phyloP scores from a whole-genome alignment of 37 sponge, comb jelly and placozoan species.

The Spongia lamella region DNA sequence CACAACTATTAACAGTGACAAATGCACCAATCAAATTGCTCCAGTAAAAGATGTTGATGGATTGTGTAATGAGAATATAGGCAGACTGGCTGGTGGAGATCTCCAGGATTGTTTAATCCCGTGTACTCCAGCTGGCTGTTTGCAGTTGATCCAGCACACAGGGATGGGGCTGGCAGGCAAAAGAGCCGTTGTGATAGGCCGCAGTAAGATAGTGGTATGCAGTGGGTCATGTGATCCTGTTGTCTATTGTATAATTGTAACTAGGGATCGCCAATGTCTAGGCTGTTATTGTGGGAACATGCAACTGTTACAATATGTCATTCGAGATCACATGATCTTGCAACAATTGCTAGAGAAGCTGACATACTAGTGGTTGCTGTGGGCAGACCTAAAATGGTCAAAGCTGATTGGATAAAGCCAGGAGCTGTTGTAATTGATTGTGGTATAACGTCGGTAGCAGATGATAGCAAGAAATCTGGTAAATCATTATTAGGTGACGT shows the following conservation, averaged over 20 bases:
- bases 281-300: conserved; percentile 69
- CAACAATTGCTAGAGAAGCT: conserved; percentile 50
- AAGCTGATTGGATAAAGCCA: conserved; percentile 88
- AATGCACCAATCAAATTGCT: conserved; percentile 77
- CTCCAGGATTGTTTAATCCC: conserved; percentile 52
- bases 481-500: conserved; percentile 90
- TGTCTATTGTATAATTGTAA: not conserved
- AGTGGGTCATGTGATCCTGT: not conserved
- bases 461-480: conserved; percentile 85
- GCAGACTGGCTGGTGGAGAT: conserved; percentile 77
- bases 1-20: conserved; percentile 50
- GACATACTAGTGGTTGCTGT: conserved; percentile 92
- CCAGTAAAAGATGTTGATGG: conserved; percentile 92
- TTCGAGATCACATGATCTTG: conserved; percentile 69
- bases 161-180: conserved; percentile 75
- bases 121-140: conserved; percentile 93
- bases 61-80: conserved; percentile 84
- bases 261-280: conserved; percentile 86
- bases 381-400: conserved; percentile 80
- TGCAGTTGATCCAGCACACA: conserved; percentile 82
- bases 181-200: conserved; percentile 84
- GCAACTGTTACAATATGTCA: conserved; percentile 95
- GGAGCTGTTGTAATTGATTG: conserved; percentile 96
- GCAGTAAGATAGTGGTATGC: conserved; percentile 93
- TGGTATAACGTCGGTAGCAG: conserved; percentile 91